These are phyloP conservation scores for Incurvaria masculella DNA, from an alignment of 2,888 invertebrate genomes.

Conservation along the genomic window DNA sequence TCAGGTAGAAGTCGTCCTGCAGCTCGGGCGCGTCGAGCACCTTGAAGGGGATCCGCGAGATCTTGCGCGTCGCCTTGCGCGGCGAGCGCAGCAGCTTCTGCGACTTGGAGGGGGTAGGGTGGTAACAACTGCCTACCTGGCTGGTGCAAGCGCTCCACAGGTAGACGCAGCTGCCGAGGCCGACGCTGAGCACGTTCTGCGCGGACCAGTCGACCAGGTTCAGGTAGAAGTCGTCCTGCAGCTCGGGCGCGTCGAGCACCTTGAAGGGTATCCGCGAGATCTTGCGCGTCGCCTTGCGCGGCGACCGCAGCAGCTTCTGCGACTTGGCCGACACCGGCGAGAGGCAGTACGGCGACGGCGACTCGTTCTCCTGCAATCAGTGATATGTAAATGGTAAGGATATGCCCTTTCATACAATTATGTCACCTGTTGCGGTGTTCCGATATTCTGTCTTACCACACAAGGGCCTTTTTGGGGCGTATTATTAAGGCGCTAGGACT, in stretches of 20 bases:
- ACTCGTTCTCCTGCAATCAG: slow-evolving; percentile 68
- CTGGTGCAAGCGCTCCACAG: slow-evolving; percentile 99
- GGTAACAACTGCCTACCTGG: slow-evolving; percentile 75
- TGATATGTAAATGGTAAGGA: too few species aligned
- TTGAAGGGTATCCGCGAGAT: slow-evolving; percentile 99
- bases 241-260: slow-evolving; percentile 91
- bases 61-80: slow-evolving; percentile 96
- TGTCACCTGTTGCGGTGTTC: too few species aligned
- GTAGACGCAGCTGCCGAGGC: slow-evolving; percentile 96
- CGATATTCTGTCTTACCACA: too few species aligned
- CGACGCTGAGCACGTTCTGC: slow-evolving; percentile 97
- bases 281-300: slow-evolving; percentile 96
- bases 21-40: slow-evolving; percentile 94
- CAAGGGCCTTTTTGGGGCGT: too few species aligned
- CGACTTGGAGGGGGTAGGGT: too few species aligned
- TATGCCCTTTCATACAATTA: too few species aligned
- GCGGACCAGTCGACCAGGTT: slow-evolving; percentile 99
- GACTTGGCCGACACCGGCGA: slow-evolving; percentile 96
- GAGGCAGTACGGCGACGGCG: slow-evolving; percentile 87
- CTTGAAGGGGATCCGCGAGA: slow-evolving; percentile 98
- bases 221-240: slow-evolving; percentile 98
- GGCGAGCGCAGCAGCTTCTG: slow-evolving; percentile 93
- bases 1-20: slow-evolving; percentile 98
- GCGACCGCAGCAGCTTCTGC: slow-evolving; percentile 90
- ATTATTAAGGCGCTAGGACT: too few species aligned